Base-by-base conservation (phyloP, 2,888 invertebrate genomes). In the Amiota mariae region DNA sequence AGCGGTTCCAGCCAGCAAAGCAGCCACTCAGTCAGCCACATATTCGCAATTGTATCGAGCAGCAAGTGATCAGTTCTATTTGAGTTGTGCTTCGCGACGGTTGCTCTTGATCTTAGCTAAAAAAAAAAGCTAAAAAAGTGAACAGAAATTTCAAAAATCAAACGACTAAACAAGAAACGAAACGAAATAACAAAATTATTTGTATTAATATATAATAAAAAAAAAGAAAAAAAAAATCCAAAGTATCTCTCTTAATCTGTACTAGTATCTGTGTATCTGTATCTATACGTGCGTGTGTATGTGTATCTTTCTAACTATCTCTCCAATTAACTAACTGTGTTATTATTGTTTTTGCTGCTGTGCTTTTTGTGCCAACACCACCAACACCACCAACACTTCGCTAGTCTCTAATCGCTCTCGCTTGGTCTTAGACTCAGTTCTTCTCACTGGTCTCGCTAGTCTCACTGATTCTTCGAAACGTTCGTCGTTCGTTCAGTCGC, bases 31-130 rank as follows among this genome's bases (percentile, higher is more conserved):
- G 61, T 10, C 61, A 63, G 36, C 79, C 79, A 82, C 70, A 67
- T 51, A 46, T 51, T 51, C 13, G 51, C 67, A 49, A 18, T 49
- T 74, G 68, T 20, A 56, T 51, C 75, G 68, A 67, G 64, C 77
- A 79, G 67, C 77, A 78, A 76, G 79, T 81, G 87, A 88, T 89
- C 89, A 89, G 89, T 89, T 85, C 82, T 85, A 82, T 87, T 88
- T 86, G 84, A 87, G 86, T 87, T 85, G 87, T 86, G 87, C 82
- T 85, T 78, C 84, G 88, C 86, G 87, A 85, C 87, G 88, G 88
- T 88, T 82, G 86, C 70, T 36, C 36, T 36, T 78, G 80, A 81
- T 84, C 84, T 82, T 79, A 72, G 59, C 12, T 51, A 68, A 49
- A 68, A 68, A 68, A 15, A 68, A 54, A 54, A 75, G 15, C 18